Base-by-base conservation (phyloP, 2,888 invertebrate genomes). In the Callyntrura guangdongensis region DNA sequence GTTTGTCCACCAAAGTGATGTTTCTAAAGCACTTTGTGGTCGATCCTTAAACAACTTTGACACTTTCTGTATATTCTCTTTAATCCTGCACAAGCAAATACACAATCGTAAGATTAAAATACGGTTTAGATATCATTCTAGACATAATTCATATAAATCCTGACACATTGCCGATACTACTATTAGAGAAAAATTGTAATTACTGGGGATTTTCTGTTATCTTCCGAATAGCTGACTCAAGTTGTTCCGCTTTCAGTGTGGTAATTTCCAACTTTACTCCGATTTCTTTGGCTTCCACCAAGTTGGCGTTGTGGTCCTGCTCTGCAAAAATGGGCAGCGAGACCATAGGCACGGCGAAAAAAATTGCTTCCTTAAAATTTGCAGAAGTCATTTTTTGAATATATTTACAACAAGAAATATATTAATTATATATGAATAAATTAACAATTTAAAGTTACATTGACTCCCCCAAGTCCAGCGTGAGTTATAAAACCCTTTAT, bases 291-390 rank as follows among this genome's bases (percentile, higher is more conserved):
- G 25, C 20, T 1, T 83, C 84, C 4, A 93, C 6, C 12, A 89
- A 69, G n/a, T 90, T 64, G 0, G 92, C 92, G 67, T 93, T 93
- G 45, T 90, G 92, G 72, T 92, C 92, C 67, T 93, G 92, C 36
- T 93, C 93, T 4, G 89, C 92, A 84, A 93, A 93, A 49, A 93
- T 14, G 5, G 92, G 92, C 11, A 92, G 64, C 0, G 53, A 49
- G n/a, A 92, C 87, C 14, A 93, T 0, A 0, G 93, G 93, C 6
- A 93, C 91, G 9, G 27, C 86, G 56, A 72, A 6, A 36, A 77
- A 91, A 45, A 92, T 88, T 5, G 93, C 92, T 91, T 93, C 93
- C n/a, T n/a, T n/a, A n/a, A n/a, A n/a, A n/a, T n/a, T n/a, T n/a
- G n/a, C n/a, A n/a, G n/a, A n/a, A n/a, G n/a, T n/a, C n/a, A n/a